Evolutionary conservation across 2,113 vertebrate genomes (phyloP), one percentile per base, ranked within the genome.

Genomic region (Hoplias malabaricus): DNA sequence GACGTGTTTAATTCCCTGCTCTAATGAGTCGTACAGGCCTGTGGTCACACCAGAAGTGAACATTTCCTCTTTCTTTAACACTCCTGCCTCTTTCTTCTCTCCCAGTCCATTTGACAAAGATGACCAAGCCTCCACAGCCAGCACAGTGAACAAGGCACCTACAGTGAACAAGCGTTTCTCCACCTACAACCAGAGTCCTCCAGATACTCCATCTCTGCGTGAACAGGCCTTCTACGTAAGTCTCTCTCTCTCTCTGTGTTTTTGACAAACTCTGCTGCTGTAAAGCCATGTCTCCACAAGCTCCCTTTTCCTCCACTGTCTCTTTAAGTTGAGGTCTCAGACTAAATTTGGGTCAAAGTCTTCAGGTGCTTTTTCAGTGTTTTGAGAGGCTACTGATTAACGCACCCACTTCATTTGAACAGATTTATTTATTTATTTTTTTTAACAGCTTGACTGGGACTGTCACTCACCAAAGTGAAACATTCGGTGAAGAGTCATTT

Each of bases 141-240:
- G 94, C 86, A 90, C 92, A 0, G 95, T 98, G 82, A 98, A 93
- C 88, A 99, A 97, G 84, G 87, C 94, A 19, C 94, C 96, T 57
- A 93, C 93, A 0, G 95, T 96, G 85, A 98, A 92, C 84, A 99
- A 99, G 86, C 93, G 96, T 63, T 94, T 98, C 86, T 98, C 96
- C 38, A 95, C 94, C 50, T 97, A 98, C 78, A 98, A 95, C 89
- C 95, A 95, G 90, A 98, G 95, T 79, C 96, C 97, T 0, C 96
- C 96, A 0, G 96, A 98, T 79, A 98, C 97, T 0, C 96, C 97
- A 0, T 96, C 96, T 2, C 86, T 97, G 86, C 93, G 96, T 63
- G 98, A 99, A 80, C 98, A 99, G 89, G 97, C 98, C 50, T 99
- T 99, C 87, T 99, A 99, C 53, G 97, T 98, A 88, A 98, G 97